Conservation (phyloP, 1,140 invertebrate species). For the Leptinotarsa texana region DNA sequence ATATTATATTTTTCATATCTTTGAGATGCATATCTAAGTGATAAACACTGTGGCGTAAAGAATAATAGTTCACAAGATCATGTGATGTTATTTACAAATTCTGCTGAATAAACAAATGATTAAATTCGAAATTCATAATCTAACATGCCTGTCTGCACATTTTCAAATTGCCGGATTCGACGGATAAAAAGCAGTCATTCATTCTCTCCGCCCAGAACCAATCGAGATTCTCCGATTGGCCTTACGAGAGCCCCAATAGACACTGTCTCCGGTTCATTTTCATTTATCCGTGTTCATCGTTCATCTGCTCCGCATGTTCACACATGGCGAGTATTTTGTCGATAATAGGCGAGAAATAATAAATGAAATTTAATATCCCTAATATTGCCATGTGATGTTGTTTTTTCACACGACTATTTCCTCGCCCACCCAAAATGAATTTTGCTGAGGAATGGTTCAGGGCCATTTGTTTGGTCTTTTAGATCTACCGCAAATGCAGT, state of each 20-base stretch:
- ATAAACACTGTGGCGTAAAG: no score
- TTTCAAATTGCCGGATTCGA: background rate
- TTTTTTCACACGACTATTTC: background rate
- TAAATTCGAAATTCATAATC: background rate
- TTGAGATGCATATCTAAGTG: no score
- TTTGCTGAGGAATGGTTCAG: background rate
- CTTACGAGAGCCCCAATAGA: conserved; percentile 18
- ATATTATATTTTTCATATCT: no score
- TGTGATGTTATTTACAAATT: no score
- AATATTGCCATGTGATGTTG: background rate
- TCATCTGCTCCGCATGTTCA: background rate
- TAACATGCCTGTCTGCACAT: background rate
- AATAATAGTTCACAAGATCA: no score
- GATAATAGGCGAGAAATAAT: background rate
- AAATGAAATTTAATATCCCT: background rate
- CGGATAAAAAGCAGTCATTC: conserved; percentile 11
- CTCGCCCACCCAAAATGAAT: background rate
- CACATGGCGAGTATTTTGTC: background rate
- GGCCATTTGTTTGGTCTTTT: background rate
- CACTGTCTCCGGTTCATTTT: conserved; percentile 7
- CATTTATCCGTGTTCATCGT: background rate
- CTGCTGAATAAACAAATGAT: no score
- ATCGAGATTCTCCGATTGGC: conserved; percentile 11
- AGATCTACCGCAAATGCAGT: background rate
- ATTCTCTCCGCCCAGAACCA: conserved; percentile 19